These are phyloP conservation scores for Pangasius larnaudii DNA, from an alignment of 2,797 vertebrate genomes.

Conservation along the genomic window DNA sequence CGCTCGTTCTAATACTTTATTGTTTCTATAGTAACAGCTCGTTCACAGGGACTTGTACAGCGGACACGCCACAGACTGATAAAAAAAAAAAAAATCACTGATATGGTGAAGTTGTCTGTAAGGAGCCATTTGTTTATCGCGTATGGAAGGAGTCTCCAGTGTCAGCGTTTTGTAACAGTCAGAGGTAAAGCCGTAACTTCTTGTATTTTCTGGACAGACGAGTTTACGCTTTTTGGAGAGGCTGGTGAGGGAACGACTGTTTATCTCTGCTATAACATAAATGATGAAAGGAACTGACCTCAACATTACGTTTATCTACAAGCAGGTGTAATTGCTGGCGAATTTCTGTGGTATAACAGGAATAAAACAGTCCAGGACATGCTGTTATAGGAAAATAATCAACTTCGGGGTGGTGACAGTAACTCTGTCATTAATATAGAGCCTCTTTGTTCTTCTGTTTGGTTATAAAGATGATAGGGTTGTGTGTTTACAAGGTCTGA, in stretches of 20 bases:
- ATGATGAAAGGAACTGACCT: too few species aligned
- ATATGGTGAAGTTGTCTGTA: background rate
- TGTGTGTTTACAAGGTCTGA: background rate
- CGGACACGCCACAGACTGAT: background rate
- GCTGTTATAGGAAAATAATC: too few species aligned
- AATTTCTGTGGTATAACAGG: too few species aligned
- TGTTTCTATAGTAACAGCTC: background rate
- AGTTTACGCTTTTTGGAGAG: background rate
- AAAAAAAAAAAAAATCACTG: background rate
- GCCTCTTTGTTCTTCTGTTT: background rate
- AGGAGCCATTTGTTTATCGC: background rate
- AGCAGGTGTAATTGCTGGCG: background rate
- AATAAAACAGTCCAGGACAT: too few species aligned
- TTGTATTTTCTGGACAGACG: background rate
- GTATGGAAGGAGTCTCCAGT: background rate
- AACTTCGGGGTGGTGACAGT: too few species aligned
- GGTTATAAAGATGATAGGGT: background rate
- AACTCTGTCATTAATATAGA: too few species aligned
- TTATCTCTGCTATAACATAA: too few species aligned
- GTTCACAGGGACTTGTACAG: background rate
- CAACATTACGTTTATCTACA: too few species aligned
- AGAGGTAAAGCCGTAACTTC: background rate
- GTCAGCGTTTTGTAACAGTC: background rate
- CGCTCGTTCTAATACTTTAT: background rate
- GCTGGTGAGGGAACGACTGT: background rate